Base-by-base conservation (phyloP, 2,113 vertebrate genomes). In the Pipra filicauda region DNA sequence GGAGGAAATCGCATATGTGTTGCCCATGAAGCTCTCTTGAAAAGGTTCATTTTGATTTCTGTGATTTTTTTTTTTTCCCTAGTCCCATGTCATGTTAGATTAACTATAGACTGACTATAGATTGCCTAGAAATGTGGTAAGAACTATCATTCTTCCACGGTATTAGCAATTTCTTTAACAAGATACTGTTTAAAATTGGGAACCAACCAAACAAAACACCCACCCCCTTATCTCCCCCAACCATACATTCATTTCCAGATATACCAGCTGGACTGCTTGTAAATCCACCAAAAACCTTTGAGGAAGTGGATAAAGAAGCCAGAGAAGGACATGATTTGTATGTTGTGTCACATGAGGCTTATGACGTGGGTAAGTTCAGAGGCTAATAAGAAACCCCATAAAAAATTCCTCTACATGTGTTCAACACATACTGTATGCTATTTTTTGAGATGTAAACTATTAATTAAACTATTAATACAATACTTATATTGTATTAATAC, bases 221-320 rank as follows among this genome's bases (percentile, higher is more conserved):
- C 9, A 16, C 3, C 2, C 6, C 5, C 21, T 64, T 62, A 39
- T 23, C 26, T 79, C 7, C 17, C 8, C 11, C 23, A 75, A 3
- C 10, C 11, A 8, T 39, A 3, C 19, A 27, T 89, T 95, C 51
- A 17, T 84, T 92, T 97, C 74, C 51, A 98, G 98, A 92, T 83
- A 8, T 54, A 11, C 71, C 97, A 43, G 97, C 95, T 59, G 67
- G 95, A 80, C 96, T 98, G 8, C 30, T 98, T 85, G 96, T 99
- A 75, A 98, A 99, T 96, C 98, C 99, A 95, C 72, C 93, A 35
- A 99, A 99, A 97, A 95, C 97, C 9, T 92, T 61, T 58, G 93
- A 98, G 78, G 97, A 99, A 90, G 78, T 99, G 37, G 95, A 98
- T 76, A 94, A 78, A 91, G 98, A 99, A 95, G 95, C 89, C 10